These are phyloP conservation scores for Phorcus lineatus DNA, from an alignment of 2,888 invertebrate genomes.

Conservation along the genomic window DNA sequence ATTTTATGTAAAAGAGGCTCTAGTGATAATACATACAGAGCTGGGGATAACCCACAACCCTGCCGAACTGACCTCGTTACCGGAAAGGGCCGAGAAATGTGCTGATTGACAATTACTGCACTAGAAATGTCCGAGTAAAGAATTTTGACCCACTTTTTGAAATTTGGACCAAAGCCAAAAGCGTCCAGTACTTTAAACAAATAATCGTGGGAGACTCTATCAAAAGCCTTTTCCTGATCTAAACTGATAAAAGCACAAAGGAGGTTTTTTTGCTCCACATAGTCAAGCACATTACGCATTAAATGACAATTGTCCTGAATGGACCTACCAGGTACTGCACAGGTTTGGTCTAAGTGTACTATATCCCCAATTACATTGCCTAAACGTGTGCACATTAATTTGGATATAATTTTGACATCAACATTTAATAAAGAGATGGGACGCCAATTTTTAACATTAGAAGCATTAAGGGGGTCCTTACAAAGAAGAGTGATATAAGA, in stretches of 20 bases:
- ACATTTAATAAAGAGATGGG: conserved; percentile 50
- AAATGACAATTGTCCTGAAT: conserved; percentile 50
- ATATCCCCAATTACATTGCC: conserved; percentile 35
- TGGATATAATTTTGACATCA: conserved; percentile 49
- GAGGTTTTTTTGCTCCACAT: conserved; percentile 41
- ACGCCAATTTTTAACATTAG: conserved; percentile 43
- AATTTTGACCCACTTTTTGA: conserved; percentile 45
- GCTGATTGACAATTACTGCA: conserved; percentile 42
- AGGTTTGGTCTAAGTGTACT: conserved; percentile 46
- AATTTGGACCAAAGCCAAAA: conserved; percentile 44
- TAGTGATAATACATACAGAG: conserved; percentile 24
- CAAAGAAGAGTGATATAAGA: conserved; percentile 41
- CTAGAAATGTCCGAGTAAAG: conserved; percentile 43
- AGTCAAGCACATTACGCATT: conserved; percentile 41
- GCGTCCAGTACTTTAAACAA: conserved; percentile 40
- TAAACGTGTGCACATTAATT: conserved; percentile 41
- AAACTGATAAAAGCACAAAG: conserved; percentile 41
- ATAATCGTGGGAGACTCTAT: conserved; percentile 46
- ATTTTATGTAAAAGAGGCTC: conserved; percentile 23
- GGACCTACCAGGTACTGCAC: conserved; percentile 42
- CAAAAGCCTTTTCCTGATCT: conserved; percentile 56
- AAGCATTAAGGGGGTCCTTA: conserved; percentile 40
- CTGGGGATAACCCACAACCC: conserved; percentile 21
- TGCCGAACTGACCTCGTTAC: conserved; percentile 22
- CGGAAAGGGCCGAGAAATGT: conserved; percentile 33